Evolutionary conservation across 2,797 vertebrate genomes (phyloP), one percentile per base, ranked within the genome.

Genomic region (Mormyrops attenuatus): DNA sequence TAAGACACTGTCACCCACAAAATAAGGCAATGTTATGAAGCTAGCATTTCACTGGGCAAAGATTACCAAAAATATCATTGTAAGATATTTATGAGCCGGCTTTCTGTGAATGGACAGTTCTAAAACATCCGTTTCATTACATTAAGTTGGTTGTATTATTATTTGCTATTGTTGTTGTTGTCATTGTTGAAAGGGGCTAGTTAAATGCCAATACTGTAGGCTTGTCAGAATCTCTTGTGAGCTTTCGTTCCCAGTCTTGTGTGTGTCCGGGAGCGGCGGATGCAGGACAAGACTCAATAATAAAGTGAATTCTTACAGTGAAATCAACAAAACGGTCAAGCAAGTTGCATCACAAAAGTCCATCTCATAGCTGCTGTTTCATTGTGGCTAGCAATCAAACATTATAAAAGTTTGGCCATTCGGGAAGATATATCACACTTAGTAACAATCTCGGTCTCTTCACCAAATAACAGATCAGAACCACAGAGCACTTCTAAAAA

Each of bases 391-490:
- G 88, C 88, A 44, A 47, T 66, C 4, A 85, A 63, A 47, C 57
- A 30, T 82, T 44, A 89, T 85, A 91, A 90, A 87, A 91, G 89
- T 90, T 90, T 53, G 49, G 2, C 82, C 88, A 88, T 89, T 88
- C 91, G 26, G 82, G 47, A 63, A 57, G 73, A 85, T 17, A 89
- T 6, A 69, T 88, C 88, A 93, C 93, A 92, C 92, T 92, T 92
- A 80, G 60, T 92, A 92, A 92, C 93, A 92, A 93, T 91, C 92
- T 92, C 93, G 84, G 93, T 91, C 92, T 93, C 47, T 50, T 49
- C 89, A 90, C 90, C 22, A 93, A 92, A 94, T 94, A 92, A 94
- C 30, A 66, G 60, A 66, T 66, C 92, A 94, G 88, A 89, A 91
- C 6, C 52, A 88, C 41, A 38, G 88, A 77, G 41, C 6, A 44